Percentiles rank a stretch among this genome's conserved stretches.
Conservation (phyloP, 2,113 vertebrate genomes). For the Mirza zaza region DNA sequence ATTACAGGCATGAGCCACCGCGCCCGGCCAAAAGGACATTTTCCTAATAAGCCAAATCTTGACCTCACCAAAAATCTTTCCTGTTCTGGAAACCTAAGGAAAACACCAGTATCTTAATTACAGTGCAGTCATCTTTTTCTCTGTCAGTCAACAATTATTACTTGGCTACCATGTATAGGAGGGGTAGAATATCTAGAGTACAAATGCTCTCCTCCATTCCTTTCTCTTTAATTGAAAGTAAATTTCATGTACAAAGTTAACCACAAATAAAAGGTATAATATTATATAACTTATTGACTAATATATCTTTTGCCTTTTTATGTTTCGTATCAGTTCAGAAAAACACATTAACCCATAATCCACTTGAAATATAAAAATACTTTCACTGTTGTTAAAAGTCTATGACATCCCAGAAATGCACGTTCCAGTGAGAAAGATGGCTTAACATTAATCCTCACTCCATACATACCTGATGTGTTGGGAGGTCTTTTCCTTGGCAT, state of each 20-base stretch:
- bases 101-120: neutral
- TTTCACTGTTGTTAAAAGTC: neutral
- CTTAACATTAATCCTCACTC: neutral
- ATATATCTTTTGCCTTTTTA: slow-evolving; percentile 21
- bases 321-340: slow-evolving; percentile 12
- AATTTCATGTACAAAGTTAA: neutral
- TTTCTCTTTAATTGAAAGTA: neutral
- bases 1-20: neutral
- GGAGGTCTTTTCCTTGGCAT: slow-evolving; percentile 8
- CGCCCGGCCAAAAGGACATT: neutral
- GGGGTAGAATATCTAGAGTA: neutral
- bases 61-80: neutral
- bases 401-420: neutral
- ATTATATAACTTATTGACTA: neutral
- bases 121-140: neutral
- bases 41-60: slow-evolving; percentile 1
- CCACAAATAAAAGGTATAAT: neutral
- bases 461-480: neutral
- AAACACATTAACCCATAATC: neutral
- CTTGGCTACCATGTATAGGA: neutral
- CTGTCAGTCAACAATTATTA: neutral
- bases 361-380: neutral
- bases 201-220: neutral
- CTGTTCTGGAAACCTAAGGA: neutral
- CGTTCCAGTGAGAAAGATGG: slow-evolving; percentile 9